A percentile compares a stretch with the other conserved stretches of the same genome.
Conservation (phyloP, 2,113 vertebrate species). For the Athene cunicularia region DNA sequence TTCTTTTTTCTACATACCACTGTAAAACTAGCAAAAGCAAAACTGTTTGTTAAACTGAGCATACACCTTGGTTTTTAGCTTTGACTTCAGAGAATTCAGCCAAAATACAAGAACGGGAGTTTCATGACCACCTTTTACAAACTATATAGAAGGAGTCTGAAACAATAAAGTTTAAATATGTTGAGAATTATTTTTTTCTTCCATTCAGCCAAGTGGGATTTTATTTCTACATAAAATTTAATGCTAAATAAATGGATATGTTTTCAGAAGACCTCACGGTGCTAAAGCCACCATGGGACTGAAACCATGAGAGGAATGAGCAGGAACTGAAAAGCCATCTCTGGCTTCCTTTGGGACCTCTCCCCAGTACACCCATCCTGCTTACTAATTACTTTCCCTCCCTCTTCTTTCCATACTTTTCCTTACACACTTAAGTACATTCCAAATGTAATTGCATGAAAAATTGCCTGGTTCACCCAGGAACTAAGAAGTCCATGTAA, state of each 20-base stretch:
- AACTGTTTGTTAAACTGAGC: neutral
- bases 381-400: neutral
- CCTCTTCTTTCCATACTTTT: neutral
- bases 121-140: neutral
- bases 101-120: neutral
- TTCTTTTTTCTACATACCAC: neutral
- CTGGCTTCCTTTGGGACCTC: neutral
- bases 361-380: neutral
- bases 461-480: neutral
- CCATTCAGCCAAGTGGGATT: neutral
- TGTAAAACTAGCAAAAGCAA: neutral
- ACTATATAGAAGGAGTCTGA: accelerated
- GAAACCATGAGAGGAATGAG: neutral
- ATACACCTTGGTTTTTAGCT: neutral
- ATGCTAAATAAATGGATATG: neutral
- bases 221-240: neutral
- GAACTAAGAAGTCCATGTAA: neutral
- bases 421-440: neutral
- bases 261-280: neutral
- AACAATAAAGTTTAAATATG: neutral
- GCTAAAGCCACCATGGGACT: neutral
- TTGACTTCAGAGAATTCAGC: neutral
- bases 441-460: neutral
- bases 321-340: neutral
- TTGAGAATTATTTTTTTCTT: neutral